Conservation (phyloP, 2,888 invertebrate species). For the Cecidostiba fungosa region DNA sequence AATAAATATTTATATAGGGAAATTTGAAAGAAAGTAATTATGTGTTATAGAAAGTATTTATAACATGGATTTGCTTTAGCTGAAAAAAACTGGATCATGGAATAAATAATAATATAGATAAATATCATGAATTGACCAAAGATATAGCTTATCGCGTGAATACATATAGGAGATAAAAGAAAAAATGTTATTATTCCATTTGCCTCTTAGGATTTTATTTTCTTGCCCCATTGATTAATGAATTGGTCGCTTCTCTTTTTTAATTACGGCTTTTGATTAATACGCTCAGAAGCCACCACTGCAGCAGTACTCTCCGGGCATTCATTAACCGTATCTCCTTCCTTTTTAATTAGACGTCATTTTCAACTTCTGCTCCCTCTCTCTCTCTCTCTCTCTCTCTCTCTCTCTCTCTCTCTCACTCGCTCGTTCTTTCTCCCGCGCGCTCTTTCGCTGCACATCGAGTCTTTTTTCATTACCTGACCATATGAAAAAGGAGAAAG, state of each 20-base stretch:
- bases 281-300: constrained; percentile 33
- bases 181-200: constrained; percentile 28
- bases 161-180: background rate
- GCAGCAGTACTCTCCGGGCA: constrained; percentile 20
- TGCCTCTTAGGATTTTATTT: constrained; percentile 36
- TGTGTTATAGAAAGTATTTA: background rate
- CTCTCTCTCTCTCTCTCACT: background rate
- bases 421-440: too few relatives aligned
- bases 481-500: constrained; percentile 35
- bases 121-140: background rate
- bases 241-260: constrained; percentile 60
- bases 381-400: too few relatives aligned
- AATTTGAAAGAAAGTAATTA: background rate
- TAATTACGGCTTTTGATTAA: constrained; percentile 62
- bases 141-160: background rate
- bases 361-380: constrained; percentile 48
- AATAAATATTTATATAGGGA: background rate
- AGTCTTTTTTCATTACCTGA: constrained; percentile 8
- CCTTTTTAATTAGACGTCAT: constrained; percentile 63
- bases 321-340: constrained; percentile 61
- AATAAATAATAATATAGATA: too few relatives aligned
- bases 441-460: background rate
- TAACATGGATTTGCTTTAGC: background rate
- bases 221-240: constrained; percentile 57
- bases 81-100: background rate